Percentiles rank a stretch among this genome's conserved stretches.
Evolutionary conservation across 2,113 vertebrate genomes (phyloP).

Genomic region (Agelaius phoeniceus): DNA sequence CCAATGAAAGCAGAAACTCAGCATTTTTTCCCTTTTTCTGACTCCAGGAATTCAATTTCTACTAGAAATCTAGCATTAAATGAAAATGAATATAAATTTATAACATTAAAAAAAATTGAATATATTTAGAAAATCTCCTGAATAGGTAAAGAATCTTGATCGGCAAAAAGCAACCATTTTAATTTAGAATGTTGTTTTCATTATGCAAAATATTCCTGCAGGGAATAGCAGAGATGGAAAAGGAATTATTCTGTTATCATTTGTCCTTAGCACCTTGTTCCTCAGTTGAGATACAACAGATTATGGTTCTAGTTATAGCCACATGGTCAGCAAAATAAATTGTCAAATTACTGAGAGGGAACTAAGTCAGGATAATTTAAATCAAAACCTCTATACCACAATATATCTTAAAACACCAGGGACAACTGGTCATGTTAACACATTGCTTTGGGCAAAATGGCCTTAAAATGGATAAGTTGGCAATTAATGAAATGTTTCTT

Average conservation of each 20-base stretch:
- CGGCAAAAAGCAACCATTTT: not conserved
- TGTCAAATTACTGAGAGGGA: not conserved
- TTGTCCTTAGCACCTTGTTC: slow-evolving; percentile 10
- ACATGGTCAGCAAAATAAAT: slow-evolving; percentile 15
- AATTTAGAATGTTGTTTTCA: not conserved
- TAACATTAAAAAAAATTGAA: slow-evolving; percentile 2
- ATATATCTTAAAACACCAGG: not conserved
- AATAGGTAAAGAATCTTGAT: not conserved
- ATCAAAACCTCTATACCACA: not conserved
- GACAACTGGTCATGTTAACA: not conserved
- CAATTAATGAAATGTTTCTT: not conserved
- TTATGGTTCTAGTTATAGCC: not conserved
- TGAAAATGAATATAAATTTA: not conserved
- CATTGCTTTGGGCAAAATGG: not conserved
- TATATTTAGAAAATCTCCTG: not conserved
- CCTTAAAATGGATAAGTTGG: not conserved
- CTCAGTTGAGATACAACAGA: slow-evolving; percentile 26
- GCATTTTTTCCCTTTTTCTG: not conserved
- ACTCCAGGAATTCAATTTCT: slow-evolving; percentile 13
- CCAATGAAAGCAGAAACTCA: not conserved
- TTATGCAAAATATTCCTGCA: slow-evolving; percentile 4
- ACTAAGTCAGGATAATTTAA: not conserved
- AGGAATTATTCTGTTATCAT: slow-evolving; percentile 28
- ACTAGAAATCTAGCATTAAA: not conserved
- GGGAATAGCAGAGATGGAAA: slow-evolving; percentile 20